A percentile compares a stretch with the other conserved stretches of the same genome.
Conservation (phyloP, 1,140 invertebrate species). For the Wasmannia auropunctata region DNA sequence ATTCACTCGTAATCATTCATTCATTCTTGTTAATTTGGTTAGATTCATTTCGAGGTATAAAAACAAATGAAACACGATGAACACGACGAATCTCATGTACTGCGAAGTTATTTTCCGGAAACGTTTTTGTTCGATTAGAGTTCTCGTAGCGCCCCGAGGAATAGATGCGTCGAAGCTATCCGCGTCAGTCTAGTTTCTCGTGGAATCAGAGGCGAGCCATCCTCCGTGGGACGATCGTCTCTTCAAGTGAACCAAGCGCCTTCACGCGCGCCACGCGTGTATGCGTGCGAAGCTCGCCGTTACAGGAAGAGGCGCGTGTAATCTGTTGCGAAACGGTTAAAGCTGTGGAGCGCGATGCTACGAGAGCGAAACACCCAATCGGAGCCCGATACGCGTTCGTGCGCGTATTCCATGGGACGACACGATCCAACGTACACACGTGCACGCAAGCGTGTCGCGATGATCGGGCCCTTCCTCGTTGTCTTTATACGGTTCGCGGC, state of each 20-base stretch:
- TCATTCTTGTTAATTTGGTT: background rate
- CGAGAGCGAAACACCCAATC: conserved; percentile 51
- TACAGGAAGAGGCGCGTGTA: conserved; percentile 49
- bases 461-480: conserved; percentile 3
- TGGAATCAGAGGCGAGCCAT: conserved; percentile 1
- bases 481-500: background rate
- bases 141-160: background rate
- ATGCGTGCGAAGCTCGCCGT: background rate
- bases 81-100: background rate
- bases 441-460: conserved; percentile 16
- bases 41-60: background rate
- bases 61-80: background rate
- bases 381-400: conserved; percentile 4
- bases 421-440: background rate
- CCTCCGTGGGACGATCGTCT: conserved; percentile 40
- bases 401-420: background rate
- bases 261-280: background rate
- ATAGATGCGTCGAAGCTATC: background rate
- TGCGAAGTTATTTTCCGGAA: background rate
- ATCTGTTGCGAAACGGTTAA: conserved; percentile 60
- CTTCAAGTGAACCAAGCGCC: background rate
- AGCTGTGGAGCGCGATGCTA: conserved; percentile 27
- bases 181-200: conserved; percentile 47
- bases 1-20: background rate
- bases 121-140: background rate